Percentiles rank a stretch among this genome's conserved stretches.
phyloP scores from a whole-genome alignment of 2,888 invertebrate species.

The Zhuqinia jingwanae region DNA sequence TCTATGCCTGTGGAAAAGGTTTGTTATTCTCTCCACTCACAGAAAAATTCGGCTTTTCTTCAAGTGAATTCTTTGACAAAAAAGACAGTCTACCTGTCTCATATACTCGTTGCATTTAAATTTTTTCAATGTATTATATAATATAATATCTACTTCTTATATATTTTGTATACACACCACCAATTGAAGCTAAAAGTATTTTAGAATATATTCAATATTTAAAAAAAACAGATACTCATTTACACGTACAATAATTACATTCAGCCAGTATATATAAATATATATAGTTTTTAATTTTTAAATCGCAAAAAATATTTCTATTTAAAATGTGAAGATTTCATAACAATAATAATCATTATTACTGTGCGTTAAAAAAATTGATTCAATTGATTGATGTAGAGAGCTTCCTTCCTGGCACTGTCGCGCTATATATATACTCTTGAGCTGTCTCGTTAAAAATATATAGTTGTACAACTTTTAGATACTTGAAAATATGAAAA shows the following conservation, averaged over 20 bases:
- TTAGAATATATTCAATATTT: not conserved
- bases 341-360: not conserved
- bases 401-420: slow-evolving; percentile 64
- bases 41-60: slow-evolving; percentile 55
- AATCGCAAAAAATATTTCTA: too few species aligned
- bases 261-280: not conserved
- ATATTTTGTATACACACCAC: not conserved
- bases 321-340: not conserved
- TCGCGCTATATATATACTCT: slow-evolving; percentile 42
- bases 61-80: not conserved
- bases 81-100: not conserved
- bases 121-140: not conserved
- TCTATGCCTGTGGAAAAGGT: slow-evolving; percentile 98
- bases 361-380: not conserved
- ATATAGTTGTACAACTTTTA: not conserved
- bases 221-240: too few species aligned
- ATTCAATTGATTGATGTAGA: not conserved
- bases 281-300: not conserved
- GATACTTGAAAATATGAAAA: too few species aligned
- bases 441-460: not conserved
- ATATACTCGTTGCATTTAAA: not conserved
- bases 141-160: not conserved
- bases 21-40: slow-evolving; percentile 80
- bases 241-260: not conserved
- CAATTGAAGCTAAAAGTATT: not conserved